These are phyloP conservation scores for Pinctada fucata DNA, from an alignment of 2,888 invertebrate species.

Conservation along the genomic window DNA sequence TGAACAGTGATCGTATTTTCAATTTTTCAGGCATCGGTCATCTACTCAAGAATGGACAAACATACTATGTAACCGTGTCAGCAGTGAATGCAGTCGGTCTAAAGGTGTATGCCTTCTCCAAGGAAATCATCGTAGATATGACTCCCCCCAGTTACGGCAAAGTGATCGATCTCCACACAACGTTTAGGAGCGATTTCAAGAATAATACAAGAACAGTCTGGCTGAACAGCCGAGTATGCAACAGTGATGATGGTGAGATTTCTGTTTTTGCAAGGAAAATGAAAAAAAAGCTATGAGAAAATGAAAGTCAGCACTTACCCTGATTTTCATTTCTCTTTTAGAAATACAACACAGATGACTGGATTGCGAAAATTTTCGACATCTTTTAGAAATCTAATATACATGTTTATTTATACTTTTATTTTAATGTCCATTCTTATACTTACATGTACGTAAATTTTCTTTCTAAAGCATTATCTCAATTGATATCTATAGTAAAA, in stretches of 20 bases:
- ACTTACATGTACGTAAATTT: too few relatives aligned
- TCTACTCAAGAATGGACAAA: constrained; percentile 26
- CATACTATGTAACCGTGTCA: constrained; percentile 49
- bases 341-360: too few relatives aligned
- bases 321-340: too few relatives aligned
- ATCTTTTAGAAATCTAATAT: too few relatives aligned
- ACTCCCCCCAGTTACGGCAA: constrained; percentile 51
- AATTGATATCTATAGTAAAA: too few relatives aligned
- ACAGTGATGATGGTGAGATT: constrained; percentile 43
- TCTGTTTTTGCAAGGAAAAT: not conserved
- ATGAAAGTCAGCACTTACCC: too few relatives aligned
- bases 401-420: too few relatives aligned
- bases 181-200: constrained; percentile 38
- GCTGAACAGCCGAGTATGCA: constrained; percentile 41
- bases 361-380: too few relatives aligned
- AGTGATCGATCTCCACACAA: constrained; percentile 52
- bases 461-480: too few relatives aligned
- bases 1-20: too few relatives aligned
- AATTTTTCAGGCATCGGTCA: constrained; percentile 2
- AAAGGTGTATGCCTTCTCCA: constrained; percentile 46
- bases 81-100: constrained; percentile 50
- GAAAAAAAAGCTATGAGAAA: not conserved
- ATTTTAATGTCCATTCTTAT: too few relatives aligned
- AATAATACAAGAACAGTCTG: constrained; percentile 27
- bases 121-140: constrained; percentile 51